Percentiles rank a stretch among this genome's conserved stretches.
These are phyloP conservation scores for Pasiphila rectangulata DNA, from an alignment of 2,888 invertebrate genomes.

Conservation along the genomic window DNA sequence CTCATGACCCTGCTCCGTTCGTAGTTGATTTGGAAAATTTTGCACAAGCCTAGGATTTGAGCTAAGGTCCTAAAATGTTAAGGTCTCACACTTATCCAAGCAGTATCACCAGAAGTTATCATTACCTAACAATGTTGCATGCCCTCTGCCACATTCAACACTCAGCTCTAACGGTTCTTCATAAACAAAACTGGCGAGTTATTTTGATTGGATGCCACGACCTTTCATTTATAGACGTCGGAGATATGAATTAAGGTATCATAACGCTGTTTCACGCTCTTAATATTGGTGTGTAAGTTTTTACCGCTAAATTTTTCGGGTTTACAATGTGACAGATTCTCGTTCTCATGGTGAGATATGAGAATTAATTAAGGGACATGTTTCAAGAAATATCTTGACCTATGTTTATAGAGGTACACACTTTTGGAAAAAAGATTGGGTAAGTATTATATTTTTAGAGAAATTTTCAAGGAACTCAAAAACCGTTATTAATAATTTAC, in stretches of 20 bases:
- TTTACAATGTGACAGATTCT: slow-evolving; percentile 23
- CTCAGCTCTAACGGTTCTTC: slow-evolving; percentile 40
- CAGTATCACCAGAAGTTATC: slow-evolving; percentile 9
- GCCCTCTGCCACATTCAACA: slow-evolving; percentile 19
- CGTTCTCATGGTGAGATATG: slow-evolving; percentile 14
- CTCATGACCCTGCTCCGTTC: too few species aligned
- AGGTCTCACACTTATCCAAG: not conserved
- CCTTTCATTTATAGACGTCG: slow-evolving; percentile 48
- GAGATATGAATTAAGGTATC: slow-evolving; percentile 31
- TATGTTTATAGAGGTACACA: too few species aligned
- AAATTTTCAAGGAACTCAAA: too few species aligned
- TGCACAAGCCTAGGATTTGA: too few species aligned
- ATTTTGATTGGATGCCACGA: slow-evolving; percentile 60
- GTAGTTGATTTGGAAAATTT: too few species aligned
- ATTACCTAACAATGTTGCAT: slow-evolving; percentile 12
- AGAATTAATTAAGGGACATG: too few species aligned
- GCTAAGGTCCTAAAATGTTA: too few species aligned
- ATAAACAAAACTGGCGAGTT: slow-evolving; percentile 55
- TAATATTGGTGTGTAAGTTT: slow-evolving; percentile 35
- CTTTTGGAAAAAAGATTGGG: too few species aligned
- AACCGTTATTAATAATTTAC: too few species aligned
- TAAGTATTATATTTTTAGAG: too few species aligned
- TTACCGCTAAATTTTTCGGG: slow-evolving; percentile 26
- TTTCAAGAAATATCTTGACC: too few species aligned
- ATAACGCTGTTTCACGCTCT: slow-evolving; percentile 33